Conservation (phyloP, 2,888 invertebrate genomes). For the Dolomedes plantarius region DNA sequence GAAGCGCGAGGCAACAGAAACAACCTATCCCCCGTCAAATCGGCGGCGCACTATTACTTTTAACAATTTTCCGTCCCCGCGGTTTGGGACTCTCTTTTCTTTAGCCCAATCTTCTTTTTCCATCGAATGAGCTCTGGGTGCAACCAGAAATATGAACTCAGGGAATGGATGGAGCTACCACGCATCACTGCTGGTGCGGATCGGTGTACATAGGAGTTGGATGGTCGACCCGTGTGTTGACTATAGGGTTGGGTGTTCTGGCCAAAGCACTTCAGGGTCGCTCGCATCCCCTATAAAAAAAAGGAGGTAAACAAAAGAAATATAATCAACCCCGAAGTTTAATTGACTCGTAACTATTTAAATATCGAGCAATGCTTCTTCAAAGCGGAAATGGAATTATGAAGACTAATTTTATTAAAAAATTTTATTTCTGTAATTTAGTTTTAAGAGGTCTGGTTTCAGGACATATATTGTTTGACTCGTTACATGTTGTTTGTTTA, state of each 20-base stretch:
- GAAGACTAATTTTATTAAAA: too few relatives aligned
- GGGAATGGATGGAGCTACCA: too few relatives aligned
- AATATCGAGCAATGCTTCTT: background rate
- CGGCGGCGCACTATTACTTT: background rate
- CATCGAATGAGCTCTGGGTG: background rate
- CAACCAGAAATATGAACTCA: slow-evolving; percentile 6
- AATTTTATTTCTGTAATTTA: too few relatives aligned
- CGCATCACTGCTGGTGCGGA: background rate
- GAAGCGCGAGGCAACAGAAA: background rate
- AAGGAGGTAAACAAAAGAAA: background rate
- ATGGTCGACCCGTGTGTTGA: background rate
- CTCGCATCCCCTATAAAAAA: background rate
- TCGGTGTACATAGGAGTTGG: background rate
- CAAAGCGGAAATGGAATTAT: too few relatives aligned
- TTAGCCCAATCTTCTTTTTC: background rate
- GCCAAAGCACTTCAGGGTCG: slow-evolving; percentile 11
- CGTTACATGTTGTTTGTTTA: too few relatives aligned
- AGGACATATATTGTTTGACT: too few relatives aligned
- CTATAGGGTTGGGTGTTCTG: background rate
- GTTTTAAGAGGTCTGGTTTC: too few relatives aligned
- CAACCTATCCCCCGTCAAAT: background rate
- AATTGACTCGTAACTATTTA: slow-evolving; percentile 9
- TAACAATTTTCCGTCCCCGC: background rate
- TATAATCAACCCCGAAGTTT: background rate
- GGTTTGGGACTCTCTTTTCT: background rate